Base-by-base conservation (phyloP, 2,797 vertebrate genomes). In the Margarornis squamiger region DNA sequence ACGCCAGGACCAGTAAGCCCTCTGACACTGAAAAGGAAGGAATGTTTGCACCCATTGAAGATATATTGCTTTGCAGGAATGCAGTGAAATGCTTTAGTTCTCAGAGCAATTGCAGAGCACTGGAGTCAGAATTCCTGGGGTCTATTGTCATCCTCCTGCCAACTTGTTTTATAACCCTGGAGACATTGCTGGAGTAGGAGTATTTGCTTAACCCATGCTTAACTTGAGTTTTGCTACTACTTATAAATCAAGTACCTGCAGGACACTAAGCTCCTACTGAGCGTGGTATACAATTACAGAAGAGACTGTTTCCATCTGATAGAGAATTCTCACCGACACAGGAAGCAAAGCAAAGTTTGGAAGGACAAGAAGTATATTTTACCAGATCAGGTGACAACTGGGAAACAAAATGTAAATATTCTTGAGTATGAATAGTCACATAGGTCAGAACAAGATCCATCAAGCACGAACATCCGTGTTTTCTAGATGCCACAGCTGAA, bases 131-230 rank as follows among this genome's bases (percentile, higher is more conserved):
- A 85, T 76, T 95, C 80, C 74, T 75, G 30, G 36, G 39, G 59
- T 70, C 71, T 66, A 15, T 72, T 92, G 45, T 80, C 75, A 72
- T 43, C 61, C 46, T 91, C 61, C 62, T 22, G 22, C 7, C 80
- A 54, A 78, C 54, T 86, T 86, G 57, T 55, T 96, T 86, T 77
- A 90, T 68, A 88, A 73, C 82, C 36, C 79, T 67, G 36, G 34
- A 92, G 85, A 65, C 49, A 17, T 4, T 72, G 52, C 57, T 74
- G 61, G 58, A 91, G 46, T n/a, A 82, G 75, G 29, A 72, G 55
- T 70, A 78, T 73, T 91, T 94, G 71, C 65, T 93, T 93, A 95
- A 94, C 79, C 85, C 51, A 51, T 46, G 49, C 38, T 59, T 66
- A 86, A 46, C 49, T 75, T 48, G 30, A 82, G n/a, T 30, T 92